Evolutionary conservation across 2,113 vertebrate species (phyloP), one percentile per base, ranked within the genome.

Genomic region (Bostrychus sinensis): DNA sequence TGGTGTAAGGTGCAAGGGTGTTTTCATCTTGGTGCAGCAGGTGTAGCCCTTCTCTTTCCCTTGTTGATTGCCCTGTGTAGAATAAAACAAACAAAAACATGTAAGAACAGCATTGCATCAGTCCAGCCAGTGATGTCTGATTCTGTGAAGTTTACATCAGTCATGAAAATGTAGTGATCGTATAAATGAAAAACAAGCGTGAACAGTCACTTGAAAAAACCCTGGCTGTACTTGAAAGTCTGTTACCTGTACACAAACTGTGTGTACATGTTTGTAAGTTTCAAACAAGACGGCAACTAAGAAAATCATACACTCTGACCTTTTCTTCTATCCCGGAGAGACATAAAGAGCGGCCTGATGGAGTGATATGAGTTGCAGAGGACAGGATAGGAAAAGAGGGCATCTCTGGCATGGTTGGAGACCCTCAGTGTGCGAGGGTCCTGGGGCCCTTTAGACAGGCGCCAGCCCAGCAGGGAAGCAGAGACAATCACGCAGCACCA

Each of bases 401-500:
- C 78, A 85, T 85, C 81, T 77, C 84, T 91, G 90, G 89, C 87
- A 89, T 70, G 77, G 78, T 70, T 68, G 64, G 79, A 85, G 82
- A 81, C 84, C 83, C 86, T 87, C 71, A 67, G 89, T 83, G 83
- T 62, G 81, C 59, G 83, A 86, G 79, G 79, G 63, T 89, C 88
- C 88, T 78, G 62, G 83, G 89, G 91, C 84, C 80, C 84, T 91
- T 90, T 87, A 87, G 89, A 87, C 88, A 88, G 91, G 89, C 89
- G 90, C 91, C 91, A 92, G 73, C 86, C 77, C 91, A 89, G 89
- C 88, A 73, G 87, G 87, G 81, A 70, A 54, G 77, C 82, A 86
- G 82, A 91, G 89, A 91, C 89, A 91, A 91, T 91, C 89, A 82
- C 80, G 65, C 86, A 81, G 85, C 87, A 89, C 87, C 90, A 90